These are phyloP conservation scores for Calonectris borealis DNA, from an alignment of 2,113 vertebrate species.

Conservation along the genomic window DNA sequence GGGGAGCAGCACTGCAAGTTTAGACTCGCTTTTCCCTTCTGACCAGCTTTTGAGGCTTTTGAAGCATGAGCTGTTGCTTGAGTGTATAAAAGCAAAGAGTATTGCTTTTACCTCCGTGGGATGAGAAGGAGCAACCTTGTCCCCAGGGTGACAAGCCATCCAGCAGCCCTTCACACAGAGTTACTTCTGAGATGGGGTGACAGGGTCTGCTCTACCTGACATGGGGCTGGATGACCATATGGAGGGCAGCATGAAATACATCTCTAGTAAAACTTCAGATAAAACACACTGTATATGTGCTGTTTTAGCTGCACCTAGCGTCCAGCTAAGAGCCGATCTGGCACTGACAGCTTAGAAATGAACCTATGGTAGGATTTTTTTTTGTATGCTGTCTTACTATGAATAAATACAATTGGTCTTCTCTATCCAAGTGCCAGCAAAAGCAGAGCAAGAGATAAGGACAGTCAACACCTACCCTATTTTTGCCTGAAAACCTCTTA, in stretches of 20 bases:
- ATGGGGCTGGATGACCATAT: fast-evolving
- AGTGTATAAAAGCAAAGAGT: background rate
- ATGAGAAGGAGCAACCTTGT: background rate
- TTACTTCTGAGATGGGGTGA: background rate
- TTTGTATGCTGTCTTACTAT: background rate
- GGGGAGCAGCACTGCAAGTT: background rate
- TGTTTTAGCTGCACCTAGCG: background rate
- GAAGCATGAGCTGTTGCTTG: background rate
- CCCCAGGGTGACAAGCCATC: background rate
- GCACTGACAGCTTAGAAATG: background rate
- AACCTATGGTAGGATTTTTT: background rate
- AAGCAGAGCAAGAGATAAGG: background rate
- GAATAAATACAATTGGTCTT: background rate
- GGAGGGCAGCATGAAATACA: background rate
- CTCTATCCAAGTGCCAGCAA: background rate
- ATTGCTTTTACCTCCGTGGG: fast-evolving
- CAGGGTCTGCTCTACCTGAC: background rate
- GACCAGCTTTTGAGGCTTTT: background rate
- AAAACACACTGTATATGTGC: fast-evolving
- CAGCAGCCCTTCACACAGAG: background rate
- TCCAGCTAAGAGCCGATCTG: background rate
- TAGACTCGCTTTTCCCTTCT: background rate
- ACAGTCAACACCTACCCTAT: background rate
- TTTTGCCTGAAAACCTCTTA: background rate
- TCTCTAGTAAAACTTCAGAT: background rate